Conservation (phyloP, 2,113 vertebrate species). For the Gavia stellata region DNA sequence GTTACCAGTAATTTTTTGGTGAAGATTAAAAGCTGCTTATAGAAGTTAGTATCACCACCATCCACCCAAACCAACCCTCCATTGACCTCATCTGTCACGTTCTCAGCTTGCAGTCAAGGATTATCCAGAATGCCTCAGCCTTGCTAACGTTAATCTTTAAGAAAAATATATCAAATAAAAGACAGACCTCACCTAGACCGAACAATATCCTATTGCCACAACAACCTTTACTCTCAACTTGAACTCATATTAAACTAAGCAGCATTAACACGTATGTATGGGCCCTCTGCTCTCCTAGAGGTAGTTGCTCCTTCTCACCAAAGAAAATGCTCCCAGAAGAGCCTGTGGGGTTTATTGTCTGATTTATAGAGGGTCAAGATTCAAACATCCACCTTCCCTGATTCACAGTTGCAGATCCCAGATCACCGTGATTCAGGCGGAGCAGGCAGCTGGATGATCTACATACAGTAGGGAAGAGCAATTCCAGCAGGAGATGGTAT, state of each 20-base stretch:
- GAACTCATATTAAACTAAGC: neutral
- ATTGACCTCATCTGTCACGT: neutral
- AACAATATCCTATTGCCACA: neutral
- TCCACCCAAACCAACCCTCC: neutral
- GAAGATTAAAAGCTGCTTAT: neutral
- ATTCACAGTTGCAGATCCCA: neutral
- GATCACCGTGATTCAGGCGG: rapidly evolving
- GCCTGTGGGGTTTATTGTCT: neutral
- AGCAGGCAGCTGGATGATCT: neutral
- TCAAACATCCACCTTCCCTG: neutral
- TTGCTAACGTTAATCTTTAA: neutral
- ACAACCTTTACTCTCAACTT: neutral
- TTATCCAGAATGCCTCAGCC: neutral
- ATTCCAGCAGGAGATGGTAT: neutral
- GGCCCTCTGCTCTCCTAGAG: neutral
- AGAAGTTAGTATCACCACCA: neutral
- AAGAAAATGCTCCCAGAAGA: neutral
- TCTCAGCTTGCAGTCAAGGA: neutral
- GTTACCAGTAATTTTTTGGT: neutral
- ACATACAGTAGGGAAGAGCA: neutral
- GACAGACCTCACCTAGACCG: neutral
- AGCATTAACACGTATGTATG: rapidly evolving
- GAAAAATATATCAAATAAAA: neutral
- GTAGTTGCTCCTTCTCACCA: neutral
- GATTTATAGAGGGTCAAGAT: neutral